These are phyloP conservation scores for Chloromyia formosa DNA, from an alignment of 2,888 invertebrate genomes.

Conservation along the genomic window DNA sequence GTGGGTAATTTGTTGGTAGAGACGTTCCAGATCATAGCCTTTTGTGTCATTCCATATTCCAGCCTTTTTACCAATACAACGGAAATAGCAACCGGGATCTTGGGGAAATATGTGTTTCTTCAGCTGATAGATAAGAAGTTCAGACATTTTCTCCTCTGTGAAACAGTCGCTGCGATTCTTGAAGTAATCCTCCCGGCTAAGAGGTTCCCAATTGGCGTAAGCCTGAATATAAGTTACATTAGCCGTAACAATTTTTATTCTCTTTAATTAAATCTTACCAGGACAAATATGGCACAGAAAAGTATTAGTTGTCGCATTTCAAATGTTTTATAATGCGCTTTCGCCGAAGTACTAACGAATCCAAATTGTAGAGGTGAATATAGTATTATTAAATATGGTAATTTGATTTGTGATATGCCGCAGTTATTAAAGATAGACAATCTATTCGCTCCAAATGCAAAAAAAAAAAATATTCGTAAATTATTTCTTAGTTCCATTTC, in stretches of 20 bases:
- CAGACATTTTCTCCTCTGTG: not conserved
- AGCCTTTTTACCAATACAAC: not conserved
- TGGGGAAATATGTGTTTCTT: not conserved
- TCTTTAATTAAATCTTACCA: not conserved
- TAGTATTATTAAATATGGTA: too few relatives aligned
- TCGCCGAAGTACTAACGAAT: too few relatives aligned
- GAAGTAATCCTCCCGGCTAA: not conserved
- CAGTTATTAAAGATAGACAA: too few relatives aligned
- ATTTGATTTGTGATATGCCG: too few relatives aligned
- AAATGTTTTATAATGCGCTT: too few relatives aligned
- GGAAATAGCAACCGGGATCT: slow-evolving; percentile 13
- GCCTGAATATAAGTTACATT: not conserved
- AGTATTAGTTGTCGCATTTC: too few relatives aligned
- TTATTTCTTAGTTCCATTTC: too few relatives aligned
- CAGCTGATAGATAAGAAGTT: not conserved
- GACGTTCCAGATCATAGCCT: not conserved
- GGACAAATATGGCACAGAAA: too few relatives aligned
- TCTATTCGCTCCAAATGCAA: too few relatives aligned
- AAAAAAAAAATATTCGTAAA: too few relatives aligned
- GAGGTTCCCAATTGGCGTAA: slow-evolving; percentile 13
- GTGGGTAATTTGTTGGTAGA: not conserved
- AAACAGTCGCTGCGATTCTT: slow-evolving; percentile 10
- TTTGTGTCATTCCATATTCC: slow-evolving; percentile 14
- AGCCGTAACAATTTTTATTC: not conserved
- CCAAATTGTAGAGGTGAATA: too few relatives aligned